Base-by-base conservation (phyloP, 2,113 vertebrate species). In the Gasterosteus aculeatus region DNA sequence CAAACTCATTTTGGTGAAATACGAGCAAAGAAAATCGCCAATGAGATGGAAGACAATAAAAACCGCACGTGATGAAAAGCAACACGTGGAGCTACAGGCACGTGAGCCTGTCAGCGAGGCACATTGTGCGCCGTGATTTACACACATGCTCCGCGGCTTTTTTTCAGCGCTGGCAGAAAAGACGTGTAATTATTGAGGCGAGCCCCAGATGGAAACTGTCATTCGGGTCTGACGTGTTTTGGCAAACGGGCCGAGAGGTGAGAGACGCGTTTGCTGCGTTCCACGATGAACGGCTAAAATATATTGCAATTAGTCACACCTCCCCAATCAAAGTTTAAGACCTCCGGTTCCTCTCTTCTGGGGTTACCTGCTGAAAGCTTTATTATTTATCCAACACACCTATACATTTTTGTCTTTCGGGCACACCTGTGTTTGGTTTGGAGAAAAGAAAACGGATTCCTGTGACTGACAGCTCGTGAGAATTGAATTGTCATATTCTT, bases 131-230 rank as follows among this genome's bases (percentile, higher is more conserved):
- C 67, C 15, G 16, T 16, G 39, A 59, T 38, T 44, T n/a, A n/a
- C 10, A 19, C 42, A 14, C 56, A 64, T 73, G n/a, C 77, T 38
- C 68, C 66, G 72, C 72, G 72, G 84, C 77, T 83, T 64, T 59
- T 74, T 44, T 69, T 72, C 31, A 61, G 59, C 5, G 29, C 22
- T 69, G 76, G 59, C 76, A 47, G 60, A 47, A 58, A 67, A 62
- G 31, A 59, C 0, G 0, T 80, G 26, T 75, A 81, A 81, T 75
- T 78, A 78, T 64, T 64, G 57, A 78, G 57, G 10, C 10, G 4
- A 75, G 51, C 70, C 73, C 75, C 80, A 86, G 67, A 33, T 5
- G 12, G 54, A 51, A 61, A n/a, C 46, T 68, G 51, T 72, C 74
- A 64, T 77, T 26, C 41, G 67, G 69, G 47, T 69, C 44, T 69